Evolutionary conservation across 2,797 vertebrate species (phyloP).

Genomic region (Phalloptychus januarius): DNA sequence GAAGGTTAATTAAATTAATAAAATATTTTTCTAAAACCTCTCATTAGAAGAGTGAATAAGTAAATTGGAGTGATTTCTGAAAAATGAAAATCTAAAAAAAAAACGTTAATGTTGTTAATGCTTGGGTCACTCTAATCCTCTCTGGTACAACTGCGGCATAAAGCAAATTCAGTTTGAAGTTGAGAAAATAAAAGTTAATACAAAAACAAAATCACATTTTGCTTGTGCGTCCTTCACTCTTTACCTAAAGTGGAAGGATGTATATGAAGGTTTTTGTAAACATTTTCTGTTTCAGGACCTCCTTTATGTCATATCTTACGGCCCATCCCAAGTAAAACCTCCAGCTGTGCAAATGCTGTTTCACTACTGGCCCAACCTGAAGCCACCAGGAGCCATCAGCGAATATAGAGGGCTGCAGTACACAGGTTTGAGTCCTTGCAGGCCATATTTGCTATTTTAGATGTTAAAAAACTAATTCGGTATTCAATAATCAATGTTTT

Average conservation of each 20-base stretch:
- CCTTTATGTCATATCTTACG: constrained; percentile 97
- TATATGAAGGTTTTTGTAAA: neutral
- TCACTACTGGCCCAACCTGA: constrained; percentile 99
- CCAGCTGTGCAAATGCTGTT: constrained; percentile 99
- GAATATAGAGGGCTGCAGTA: constrained; percentile 98
- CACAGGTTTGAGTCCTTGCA: constrained; percentile 85
- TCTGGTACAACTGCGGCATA: neutral
- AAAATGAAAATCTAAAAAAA: neutral
- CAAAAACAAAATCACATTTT: neutral
- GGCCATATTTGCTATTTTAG: constrained; percentile 19
- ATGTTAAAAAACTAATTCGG: constrained; percentile 28
- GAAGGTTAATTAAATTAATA: neutral
- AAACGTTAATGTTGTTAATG: neutral
- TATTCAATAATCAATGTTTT: constrained; percentile 24
- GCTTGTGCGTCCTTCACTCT: neutral
- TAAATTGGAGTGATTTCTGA: neutral
- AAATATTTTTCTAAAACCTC: neutral
- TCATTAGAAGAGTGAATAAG: neutral
- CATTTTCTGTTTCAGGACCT: constrained; percentile 85
- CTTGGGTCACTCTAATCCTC: neutral
- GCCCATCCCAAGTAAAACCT: constrained; percentile 98
- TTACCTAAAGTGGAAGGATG: neutral
- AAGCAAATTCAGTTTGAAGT: neutral
- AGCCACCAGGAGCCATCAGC: constrained; percentile 97
- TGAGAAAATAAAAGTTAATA: neutral